Evolutionary conservation across 2,797 vertebrate species (phyloP).

Genomic region (Pterois miles): DNA sequence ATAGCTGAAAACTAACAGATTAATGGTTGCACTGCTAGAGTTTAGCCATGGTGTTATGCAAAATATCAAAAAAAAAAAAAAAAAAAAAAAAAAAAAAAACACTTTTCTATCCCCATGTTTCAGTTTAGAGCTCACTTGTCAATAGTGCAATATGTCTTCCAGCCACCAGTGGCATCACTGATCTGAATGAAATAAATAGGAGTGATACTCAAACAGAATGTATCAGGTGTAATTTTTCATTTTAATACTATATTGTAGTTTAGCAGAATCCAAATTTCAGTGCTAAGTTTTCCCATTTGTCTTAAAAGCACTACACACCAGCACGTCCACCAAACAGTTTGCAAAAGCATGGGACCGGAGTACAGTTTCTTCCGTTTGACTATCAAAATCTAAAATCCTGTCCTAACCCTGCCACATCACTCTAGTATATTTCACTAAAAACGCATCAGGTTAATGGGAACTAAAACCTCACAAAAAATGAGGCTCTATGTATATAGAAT

Average conservation of each 20-base stretch:
- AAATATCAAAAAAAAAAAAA: no score
- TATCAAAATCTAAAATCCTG: background rate
- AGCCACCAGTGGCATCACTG: constrained; percentile 26
- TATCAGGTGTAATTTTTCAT: background rate
- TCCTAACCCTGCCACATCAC: background rate
- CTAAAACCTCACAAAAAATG: background rate
- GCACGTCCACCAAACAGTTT: background rate
- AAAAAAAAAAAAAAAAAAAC: no score
- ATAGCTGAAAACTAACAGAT: fast-evolving
- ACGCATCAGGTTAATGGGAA: background rate
- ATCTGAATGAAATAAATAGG: background rate
- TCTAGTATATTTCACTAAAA: background rate
- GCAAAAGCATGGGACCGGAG: background rate
- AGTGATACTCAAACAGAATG: background rate
- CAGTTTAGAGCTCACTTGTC: background rate
- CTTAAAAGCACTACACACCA: background rate
- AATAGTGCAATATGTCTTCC: background rate
- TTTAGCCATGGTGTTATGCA: background rate
- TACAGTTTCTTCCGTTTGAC: background rate
- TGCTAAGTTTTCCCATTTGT: background rate
- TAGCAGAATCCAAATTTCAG: background rate
- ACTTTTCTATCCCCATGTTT: background rate
- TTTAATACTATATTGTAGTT: background rate
- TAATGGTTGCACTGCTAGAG: fast-evolving
- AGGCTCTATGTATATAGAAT: background rate